These are phyloP conservation scores for Abscondita cerata DNA, from an alignment of 2,888 invertebrate genomes.

Conservation along the genomic window DNA sequence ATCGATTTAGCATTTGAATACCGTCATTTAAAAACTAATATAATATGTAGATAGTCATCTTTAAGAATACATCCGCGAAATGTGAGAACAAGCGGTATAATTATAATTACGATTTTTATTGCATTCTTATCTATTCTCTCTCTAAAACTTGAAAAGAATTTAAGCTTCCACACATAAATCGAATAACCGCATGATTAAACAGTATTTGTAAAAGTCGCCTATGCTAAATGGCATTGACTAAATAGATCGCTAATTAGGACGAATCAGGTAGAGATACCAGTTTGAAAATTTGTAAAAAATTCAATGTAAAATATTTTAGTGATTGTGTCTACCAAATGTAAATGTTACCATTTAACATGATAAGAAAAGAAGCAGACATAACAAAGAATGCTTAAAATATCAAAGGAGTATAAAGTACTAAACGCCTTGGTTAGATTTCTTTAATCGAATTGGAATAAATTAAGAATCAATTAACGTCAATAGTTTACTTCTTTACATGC, in stretches of 20 bases:
- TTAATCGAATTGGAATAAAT: slow-evolving; percentile 10
- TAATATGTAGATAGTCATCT: slow-evolving; percentile 5
- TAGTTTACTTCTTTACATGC: background rate
- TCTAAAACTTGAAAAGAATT: slow-evolving; percentile 7
- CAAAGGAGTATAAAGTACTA: slow-evolving; percentile 5
- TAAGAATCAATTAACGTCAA: slow-evolving; percentile 6
- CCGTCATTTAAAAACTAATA: slow-evolving; percentile 15
- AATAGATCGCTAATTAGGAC: slow-evolving; percentile 55
- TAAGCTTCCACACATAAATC: slow-evolving; percentile 8
- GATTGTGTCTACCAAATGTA: slow-evolving; percentile 41
- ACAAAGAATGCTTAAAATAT: slow-evolving; percentile 8
- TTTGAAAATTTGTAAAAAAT: slow-evolving; percentile 8
- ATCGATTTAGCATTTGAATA: slow-evolving; percentile 29
- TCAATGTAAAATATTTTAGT: slow-evolving; percentile 10
- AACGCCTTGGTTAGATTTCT: slow-evolving; percentile 10
- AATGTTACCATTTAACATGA: slow-evolving; percentile 32
- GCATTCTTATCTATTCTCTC: background rate
- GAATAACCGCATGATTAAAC: slow-evolving; percentile 6
- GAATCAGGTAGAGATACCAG: slow-evolving; percentile 44
- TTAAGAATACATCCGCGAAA: slow-evolving; percentile 10
- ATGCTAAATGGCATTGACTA: slow-evolving; percentile 1
- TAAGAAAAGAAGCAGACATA: slow-evolving; percentile 13
- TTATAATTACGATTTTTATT: slow-evolving; percentile 8
- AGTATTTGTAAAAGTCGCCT: slow-evolving; percentile 3
- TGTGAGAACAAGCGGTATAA: slow-evolving; percentile 6